Conservation (phyloP, 2,797 vertebrate species). For the Characodon lateralis region DNA sequence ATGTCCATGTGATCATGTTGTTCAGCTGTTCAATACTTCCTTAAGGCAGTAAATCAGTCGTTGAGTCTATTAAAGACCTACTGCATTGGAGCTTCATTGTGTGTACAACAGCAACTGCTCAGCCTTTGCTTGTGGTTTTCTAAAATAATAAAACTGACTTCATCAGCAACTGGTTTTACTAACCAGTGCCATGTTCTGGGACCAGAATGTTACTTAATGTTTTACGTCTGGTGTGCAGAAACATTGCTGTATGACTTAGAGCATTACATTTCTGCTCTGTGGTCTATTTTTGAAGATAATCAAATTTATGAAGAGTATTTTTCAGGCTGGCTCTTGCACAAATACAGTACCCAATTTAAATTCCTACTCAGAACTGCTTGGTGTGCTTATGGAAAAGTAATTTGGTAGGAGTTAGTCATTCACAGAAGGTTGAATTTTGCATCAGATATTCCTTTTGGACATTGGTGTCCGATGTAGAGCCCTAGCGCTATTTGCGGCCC, state of each 20-base stretch:
- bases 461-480: background rate
- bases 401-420: background rate
- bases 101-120: conserved; percentile 21
- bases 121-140: conserved; percentile 22
- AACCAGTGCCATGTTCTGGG: too few relatives aligned
- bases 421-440: background rate
- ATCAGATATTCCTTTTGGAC: background rate
- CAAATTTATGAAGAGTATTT: conserved; percentile 15
- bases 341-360: conserved; percentile 8
- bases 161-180: background rate
- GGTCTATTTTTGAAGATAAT: conserved; percentile 28
- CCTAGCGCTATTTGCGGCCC: background rate
- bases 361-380: background rate
- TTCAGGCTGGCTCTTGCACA: conserved; percentile 7
- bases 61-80: conserved; percentile 38
- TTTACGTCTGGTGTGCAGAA: conserved; percentile 31
- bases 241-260: conserved; percentile 21
- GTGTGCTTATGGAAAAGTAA: background rate
- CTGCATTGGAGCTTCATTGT: conserved; percentile 48
- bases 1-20: conserved; percentile 12
- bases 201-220: too few relatives aligned
- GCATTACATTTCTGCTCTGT: conserved; percentile 29
- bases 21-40: conserved; percentile 41
- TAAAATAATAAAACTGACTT: conserved; percentile 40
- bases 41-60: conserved; percentile 51